Base-by-base conservation (phyloP, 2,797 vertebrate species). In the Rhabdophis nuchalis region DNA sequence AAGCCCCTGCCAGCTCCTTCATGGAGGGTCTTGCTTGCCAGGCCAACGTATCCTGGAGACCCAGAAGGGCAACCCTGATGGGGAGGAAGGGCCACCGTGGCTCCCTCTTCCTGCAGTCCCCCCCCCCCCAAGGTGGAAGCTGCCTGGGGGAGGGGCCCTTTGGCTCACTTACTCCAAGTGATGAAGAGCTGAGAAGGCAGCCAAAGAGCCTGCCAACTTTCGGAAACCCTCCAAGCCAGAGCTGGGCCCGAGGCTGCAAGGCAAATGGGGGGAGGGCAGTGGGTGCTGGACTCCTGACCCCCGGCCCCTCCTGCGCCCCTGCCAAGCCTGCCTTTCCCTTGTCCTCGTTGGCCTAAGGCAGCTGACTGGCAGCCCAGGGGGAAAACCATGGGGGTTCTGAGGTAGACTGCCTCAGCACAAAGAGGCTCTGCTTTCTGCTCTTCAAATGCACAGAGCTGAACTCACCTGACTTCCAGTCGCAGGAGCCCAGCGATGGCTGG, bases 401-500 rank as follows among this genome's bases (percentile, higher is more conserved):
- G 72, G 9, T 41, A 77, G 32, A 77, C 72, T 46, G 36, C 36
- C 72, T 23, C 36, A 77, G 72, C 36, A 41, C 36, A 41, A 77
- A 11, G 36, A 77, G 36, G 72, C 11, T 46, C 36, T 77, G 72
- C 72, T 72, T 72, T 46, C 36, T 1, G 1, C 77, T 46, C 50
- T 82, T 57, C 9, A 85, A 50, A 41, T 23, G 53, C 4, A 1
- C 46, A 1, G 1, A 18, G 18, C 5, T 46, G 52, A 12, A 96
- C 98, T 98, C 97, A 99, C 99, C 98, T 98, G 93, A 99, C 98
- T 93, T 99, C 98, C 13, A 99, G 95, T 91, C 98, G 98, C 93
- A 95, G 97, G 10, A 99, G 97, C 90, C 98, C 97, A 91, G 93
- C 97, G 90, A 99, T 96, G 2, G 99, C 98, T 14, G 98, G 98